Conservation (phyloP, 2,797 vertebrate genomes). For the Aplochiton taeniatus region DNA sequence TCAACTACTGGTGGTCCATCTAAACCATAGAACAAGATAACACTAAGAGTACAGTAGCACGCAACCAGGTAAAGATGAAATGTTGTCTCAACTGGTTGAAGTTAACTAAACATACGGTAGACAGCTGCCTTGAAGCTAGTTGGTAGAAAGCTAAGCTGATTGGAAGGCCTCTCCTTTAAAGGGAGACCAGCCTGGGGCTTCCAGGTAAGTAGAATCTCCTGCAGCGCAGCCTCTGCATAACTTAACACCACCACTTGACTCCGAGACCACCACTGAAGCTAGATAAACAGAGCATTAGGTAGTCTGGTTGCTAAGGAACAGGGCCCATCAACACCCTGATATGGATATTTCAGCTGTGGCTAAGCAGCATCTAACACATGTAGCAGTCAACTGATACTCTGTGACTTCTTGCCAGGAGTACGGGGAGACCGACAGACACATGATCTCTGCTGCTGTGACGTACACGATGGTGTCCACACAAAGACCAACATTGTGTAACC, state of each 20-base stretch:
- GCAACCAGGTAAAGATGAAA: too few species aligned
- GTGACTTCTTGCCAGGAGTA: conserved; percentile 56
- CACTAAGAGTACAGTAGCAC: too few species aligned
- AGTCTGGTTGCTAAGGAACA: conserved; percentile 66
- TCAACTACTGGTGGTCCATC: neutral
- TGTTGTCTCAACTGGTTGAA: too few species aligned
- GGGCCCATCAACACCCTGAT: conserved; percentile 55
- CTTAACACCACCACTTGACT: conserved; percentile 37
- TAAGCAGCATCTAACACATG: conserved; percentile 42
- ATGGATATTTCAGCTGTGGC: conserved; percentile 63
- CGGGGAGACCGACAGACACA: conserved; percentile 53
- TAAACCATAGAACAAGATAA: too few species aligned
- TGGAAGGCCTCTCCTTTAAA: neutral
- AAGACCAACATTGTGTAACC: conserved; percentile 8
- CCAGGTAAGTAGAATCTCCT: conserved; percentile 29
- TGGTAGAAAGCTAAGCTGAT: too few species aligned
- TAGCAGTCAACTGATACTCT: conserved; percentile 66
- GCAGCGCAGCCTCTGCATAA: conserved; percentile 28
- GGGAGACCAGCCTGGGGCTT: neutral
- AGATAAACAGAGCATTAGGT: conserved; percentile 53
- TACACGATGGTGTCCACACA: conserved; percentile 22
- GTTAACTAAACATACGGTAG: too few species aligned
- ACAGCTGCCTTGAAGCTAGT: too few species aligned
- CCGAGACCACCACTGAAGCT: conserved; percentile 38
- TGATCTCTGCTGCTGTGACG: conserved; percentile 56